These are phyloP conservation scores for Rallus limicola DNA, from an alignment of 2,113 vertebrate species.

Conservation along the genomic window DNA sequence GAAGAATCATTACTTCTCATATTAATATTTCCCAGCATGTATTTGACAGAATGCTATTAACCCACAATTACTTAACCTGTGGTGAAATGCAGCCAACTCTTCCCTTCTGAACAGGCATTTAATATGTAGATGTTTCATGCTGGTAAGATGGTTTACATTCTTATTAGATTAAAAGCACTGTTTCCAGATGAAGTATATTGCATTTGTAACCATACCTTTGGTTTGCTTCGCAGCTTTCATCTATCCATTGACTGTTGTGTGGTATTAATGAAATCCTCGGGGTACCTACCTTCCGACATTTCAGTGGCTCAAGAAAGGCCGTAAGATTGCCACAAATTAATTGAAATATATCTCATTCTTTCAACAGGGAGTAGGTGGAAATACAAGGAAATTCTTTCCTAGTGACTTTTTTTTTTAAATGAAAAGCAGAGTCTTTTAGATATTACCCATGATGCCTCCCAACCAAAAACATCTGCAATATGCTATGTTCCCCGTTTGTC, in stretches of 20 bases:
- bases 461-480: constrained; percentile 51
- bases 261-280: not conserved
- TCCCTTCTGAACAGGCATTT: not conserved
- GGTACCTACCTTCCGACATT: not conserved
- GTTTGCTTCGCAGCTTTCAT: not conserved
- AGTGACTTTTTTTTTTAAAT: not conserved
- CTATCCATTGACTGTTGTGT: not conserved
- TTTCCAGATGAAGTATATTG: not conserved
- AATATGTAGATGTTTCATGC: accelerated
- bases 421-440: not conserved
- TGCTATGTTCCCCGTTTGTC: not conserved
- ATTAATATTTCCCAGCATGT: not conserved
- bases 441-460: constrained; percentile 20
- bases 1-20: not conserved
- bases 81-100: not conserved
- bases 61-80: not conserved
- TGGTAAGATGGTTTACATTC: not conserved
- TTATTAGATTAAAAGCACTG: not conserved
- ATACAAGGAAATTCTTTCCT: not conserved
- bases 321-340: not conserved
- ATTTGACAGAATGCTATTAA: constrained; percentile 2
- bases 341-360: not conserved
- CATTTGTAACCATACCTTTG: not conserved
- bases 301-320: not conserved
- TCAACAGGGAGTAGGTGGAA: not conserved